These are phyloP conservation scores for Drosophila mayaguana DNA, from an alignment of 2,888 invertebrate genomes.

Conservation along the genomic window DNA sequence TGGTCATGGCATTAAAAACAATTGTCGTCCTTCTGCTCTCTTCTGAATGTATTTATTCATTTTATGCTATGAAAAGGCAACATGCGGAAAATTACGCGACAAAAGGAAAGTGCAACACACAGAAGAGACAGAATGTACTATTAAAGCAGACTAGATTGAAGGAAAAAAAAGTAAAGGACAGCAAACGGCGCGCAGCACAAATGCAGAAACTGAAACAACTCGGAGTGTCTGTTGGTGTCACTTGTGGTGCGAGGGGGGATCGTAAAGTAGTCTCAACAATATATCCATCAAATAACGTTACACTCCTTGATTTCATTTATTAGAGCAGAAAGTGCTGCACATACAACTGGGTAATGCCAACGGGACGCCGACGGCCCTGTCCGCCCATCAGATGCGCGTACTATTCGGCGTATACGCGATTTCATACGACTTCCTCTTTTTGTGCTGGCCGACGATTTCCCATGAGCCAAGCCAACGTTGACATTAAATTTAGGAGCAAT, in stretches of 20 bases:
- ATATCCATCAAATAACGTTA: conserved; percentile 83
- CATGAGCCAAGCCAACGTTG: conserved; percentile 63
- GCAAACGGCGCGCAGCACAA: conserved; percentile 2
- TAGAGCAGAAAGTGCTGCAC: conserved; percentile 82
- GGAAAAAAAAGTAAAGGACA: conserved; percentile 4
- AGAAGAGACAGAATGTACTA: conserved; percentile 61
- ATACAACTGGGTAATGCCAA: conserved; percentile 51
- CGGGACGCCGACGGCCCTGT: conserved; percentile 11
- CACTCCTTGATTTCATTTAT: conserved; percentile 84
- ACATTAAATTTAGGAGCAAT: conserved; percentile 73
- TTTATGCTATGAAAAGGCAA: conserved; percentile 57
- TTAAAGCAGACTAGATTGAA: conserved; percentile 52
- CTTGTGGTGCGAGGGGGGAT: not conserved
- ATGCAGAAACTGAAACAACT: conserved; percentile 20
- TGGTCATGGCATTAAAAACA: not conserved
- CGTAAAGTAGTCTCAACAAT: conserved; percentile 66
- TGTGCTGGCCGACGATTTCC: conserved; percentile 55
- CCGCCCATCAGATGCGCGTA: conserved; percentile 18
- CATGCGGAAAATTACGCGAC: conserved; percentile 79
- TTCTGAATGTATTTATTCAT: conserved; percentile 7
- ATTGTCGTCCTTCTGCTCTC: not conserved
- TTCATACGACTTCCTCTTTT: conserved; percentile 23
- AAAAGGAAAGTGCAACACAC: conserved; percentile 58
- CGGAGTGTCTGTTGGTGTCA: conserved; percentile 20
- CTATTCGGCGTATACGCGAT: conserved; percentile 69